phyloP scores from a whole-genome alignment of 1,140 invertebrate genomes.

The Pseudoatta argentina region DNA sequence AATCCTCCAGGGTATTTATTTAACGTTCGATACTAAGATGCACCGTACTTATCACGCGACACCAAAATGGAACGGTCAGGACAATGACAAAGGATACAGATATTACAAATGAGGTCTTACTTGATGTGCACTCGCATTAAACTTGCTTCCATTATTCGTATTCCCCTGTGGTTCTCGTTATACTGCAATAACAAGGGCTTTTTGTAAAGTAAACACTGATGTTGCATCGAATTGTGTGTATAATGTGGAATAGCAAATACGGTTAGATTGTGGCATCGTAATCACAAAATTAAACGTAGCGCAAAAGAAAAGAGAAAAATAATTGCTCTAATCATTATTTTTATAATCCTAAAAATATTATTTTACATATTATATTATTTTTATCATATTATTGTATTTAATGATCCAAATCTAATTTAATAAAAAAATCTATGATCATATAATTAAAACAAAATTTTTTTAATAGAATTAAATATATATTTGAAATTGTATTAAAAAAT shows the following conservation, averaged over 20 bases:
- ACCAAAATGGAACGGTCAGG: conserved; percentile 21
- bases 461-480: neutral
- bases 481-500: no score
- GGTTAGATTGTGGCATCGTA: conserved; percentile 10
- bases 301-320: neutral
- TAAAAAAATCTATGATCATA: neutral
- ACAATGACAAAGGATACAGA: conserved; percentile 21
- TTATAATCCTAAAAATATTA: neutral
- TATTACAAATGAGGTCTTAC: conserved; percentile 33
- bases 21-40: conserved; percentile 30
- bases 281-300: conserved; percentile 7
- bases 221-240: conserved; percentile 15
- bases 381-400: neutral
- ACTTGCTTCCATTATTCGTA: conserved; percentile 24
- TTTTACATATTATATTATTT: neutral
- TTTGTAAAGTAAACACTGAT: conserved; percentile 50
- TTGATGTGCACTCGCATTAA: conserved; percentile 19
- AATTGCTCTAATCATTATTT: neutral
- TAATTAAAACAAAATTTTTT: neutral
- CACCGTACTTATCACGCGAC: conserved; percentile 17
- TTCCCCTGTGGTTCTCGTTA: conserved; percentile 24
- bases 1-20: conserved; percentile 38
- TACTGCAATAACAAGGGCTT: conserved; percentile 54
- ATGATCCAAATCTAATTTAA: neutral
- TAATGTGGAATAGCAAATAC: conserved; percentile 34